Evolutionary conservation across 2,888 invertebrate species (phyloP).

Genomic region (Callyntrura guangdongensis): DNA sequence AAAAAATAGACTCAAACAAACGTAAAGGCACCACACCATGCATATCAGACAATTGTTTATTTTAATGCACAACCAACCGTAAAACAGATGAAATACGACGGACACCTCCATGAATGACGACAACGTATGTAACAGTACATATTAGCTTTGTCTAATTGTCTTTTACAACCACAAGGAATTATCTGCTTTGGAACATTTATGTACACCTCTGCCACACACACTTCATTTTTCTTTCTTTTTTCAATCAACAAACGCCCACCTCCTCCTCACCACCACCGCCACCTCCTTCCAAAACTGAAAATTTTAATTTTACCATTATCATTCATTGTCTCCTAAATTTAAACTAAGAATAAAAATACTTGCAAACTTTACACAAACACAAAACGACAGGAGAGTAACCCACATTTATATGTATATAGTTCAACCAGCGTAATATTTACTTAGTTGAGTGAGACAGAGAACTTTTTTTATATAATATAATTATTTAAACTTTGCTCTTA

Average conservation of each 20-base stretch:
- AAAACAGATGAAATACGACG: no score
- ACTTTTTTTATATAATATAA: background rate
- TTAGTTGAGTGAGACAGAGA: conserved; percentile 69
- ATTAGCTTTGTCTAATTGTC: no score
- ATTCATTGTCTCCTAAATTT: background rate
- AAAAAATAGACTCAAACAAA: no score
- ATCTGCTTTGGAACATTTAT: no score
- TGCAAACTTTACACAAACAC: background rate
- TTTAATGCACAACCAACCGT: no score
- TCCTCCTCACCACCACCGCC: conserved; percentile 18
- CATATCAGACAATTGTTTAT: no score
- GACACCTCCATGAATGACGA: no score
- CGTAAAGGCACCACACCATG: no score
- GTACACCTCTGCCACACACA: no score
- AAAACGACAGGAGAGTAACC: background rate
- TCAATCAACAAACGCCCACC: background rate
- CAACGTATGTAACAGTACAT: no score
- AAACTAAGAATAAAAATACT: conserved; percentile 40
- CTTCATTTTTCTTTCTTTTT: no score
- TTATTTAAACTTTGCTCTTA: background rate
- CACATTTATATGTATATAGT: background rate
- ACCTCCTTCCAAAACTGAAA: conserved; percentile 19
- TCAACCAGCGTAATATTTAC: conserved; percentile 65
- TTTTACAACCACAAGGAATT: no score
- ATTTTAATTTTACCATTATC: conserved; percentile 11